Evolutionary conservation across 1,140 invertebrate genomes (phyloP).

Genomic region (Sinella curviseta): DNA sequence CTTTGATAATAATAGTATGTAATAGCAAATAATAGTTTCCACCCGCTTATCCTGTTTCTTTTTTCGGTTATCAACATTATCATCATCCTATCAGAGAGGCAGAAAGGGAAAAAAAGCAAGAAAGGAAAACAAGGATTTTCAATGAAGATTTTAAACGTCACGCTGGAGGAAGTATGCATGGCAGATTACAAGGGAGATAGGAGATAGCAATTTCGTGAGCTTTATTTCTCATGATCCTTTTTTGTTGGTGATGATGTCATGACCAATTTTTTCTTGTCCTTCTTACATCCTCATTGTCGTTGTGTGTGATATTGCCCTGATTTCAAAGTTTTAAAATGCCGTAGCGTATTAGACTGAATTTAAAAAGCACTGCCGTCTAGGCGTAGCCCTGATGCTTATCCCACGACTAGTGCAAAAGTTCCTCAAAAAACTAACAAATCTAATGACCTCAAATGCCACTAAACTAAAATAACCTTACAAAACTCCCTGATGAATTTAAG

Average conservation of each 20-base stretch:
- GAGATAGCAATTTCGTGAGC: background rate
- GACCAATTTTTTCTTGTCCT: slow-evolving; percentile 27
- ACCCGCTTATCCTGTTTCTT: slow-evolving; percentile 10
- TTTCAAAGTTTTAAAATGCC: too few relatives aligned
- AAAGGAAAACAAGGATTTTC: slow-evolving; percentile 18
- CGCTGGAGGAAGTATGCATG: slow-evolving; percentile 13
- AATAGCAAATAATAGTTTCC: slow-evolving; percentile 16
- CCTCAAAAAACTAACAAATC: too few relatives aligned
- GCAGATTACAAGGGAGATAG: slow-evolving; percentile 14
- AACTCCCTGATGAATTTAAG: too few relatives aligned
- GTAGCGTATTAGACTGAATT: too few relatives aligned
- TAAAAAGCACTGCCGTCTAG: too few relatives aligned
- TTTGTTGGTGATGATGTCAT: background rate
- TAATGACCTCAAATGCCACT: too few relatives aligned
- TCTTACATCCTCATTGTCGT: too few relatives aligned
- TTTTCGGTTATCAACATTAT: background rate
- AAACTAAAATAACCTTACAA: too few relatives aligned
- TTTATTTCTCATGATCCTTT: background rate
- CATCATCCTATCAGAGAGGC: background rate
- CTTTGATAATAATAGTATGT: background rate
- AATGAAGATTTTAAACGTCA: slow-evolving; percentile 26
- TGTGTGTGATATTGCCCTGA: too few relatives aligned
- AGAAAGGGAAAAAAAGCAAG: too few relatives aligned
- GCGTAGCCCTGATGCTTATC: too few relatives aligned
- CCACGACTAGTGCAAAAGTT: too few relatives aligned